phyloP scores from a whole-genome alignment of 2,113 vertebrate genomes.

The Trichechus manatus region DNA sequence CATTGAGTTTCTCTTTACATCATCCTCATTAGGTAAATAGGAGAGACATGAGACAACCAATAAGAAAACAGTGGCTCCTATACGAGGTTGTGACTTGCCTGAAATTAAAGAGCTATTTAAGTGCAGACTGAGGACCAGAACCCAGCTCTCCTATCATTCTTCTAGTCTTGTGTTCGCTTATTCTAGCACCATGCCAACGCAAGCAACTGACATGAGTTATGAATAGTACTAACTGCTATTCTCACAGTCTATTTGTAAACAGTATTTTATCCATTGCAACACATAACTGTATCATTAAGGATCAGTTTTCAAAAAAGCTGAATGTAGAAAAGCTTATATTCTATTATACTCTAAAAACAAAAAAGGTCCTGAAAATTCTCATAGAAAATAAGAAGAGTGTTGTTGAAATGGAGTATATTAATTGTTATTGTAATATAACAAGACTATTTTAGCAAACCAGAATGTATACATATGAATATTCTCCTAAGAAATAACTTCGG shows the following conservation, averaged over 20 bases:
- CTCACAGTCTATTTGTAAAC: not conserved
- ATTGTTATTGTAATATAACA: not conserved
- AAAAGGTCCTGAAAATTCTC: slow-evolving; percentile 25
- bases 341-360: not conserved
- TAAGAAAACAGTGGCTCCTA: not conserved
- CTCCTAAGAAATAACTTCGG: not conserved
- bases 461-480: not conserved
- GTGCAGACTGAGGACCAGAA: not conserved
- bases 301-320: not conserved
- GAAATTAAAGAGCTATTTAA: slow-evolving; percentile 64
- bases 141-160: not conserved
- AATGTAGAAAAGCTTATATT: not conserved
- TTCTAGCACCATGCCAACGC: not conserved
- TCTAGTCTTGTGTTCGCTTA: not conserved
- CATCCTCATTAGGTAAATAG: slow-evolving; percentile 3
- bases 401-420: slow-evolving; percentile 14
- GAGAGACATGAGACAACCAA: not conserved
- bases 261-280: slow-evolving; percentile 19
- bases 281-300: not conserved
- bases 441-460: slow-evolving; percentile 9
- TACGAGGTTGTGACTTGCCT: not conserved
- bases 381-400: not conserved
- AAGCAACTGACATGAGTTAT: not conserved
- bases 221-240: not conserved
- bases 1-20: not conserved